Percentiles rank a stretch among this genome's conserved stretches.
phyloP scores from a whole-genome alignment of 2,888 invertebrate genomes.

The Alentia gelatinosa region DNA sequence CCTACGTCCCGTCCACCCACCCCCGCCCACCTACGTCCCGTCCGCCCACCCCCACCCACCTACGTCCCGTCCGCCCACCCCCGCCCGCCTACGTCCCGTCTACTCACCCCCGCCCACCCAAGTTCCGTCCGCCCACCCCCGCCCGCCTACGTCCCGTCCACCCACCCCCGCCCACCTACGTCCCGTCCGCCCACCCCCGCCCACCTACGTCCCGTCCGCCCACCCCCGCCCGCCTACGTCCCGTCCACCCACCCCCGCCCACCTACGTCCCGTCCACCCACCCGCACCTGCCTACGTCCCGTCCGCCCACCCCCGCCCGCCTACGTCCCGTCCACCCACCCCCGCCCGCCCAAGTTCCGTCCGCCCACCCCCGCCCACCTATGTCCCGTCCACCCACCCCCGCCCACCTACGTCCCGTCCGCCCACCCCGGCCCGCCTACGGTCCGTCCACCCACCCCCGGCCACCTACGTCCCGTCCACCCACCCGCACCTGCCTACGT shows the following conservation, averaged over 20 bases:
- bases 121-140: too few species aligned
- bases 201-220: too few species aligned
- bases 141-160: too few species aligned
- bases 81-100: background rate
- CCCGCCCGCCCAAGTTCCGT: background rate
- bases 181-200: background rate
- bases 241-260: background rate
- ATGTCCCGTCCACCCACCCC: too few species aligned
- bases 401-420: too few species aligned
- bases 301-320: too few species aligned
- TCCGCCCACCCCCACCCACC: too few species aligned
- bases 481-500: too few species aligned
- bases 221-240: too few species aligned
- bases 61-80: background rate
- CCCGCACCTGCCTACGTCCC: too few species aligned
- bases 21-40: too few species aligned
- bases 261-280: background rate
- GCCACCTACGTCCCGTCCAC: too few species aligned
- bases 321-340: background rate
- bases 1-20: background rate
- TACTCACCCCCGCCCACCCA: background rate
- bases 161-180: background rate
- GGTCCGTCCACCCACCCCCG: background rate
- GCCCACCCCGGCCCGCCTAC: background rate
- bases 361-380: background rate